phyloP scores from a whole-genome alignment of 2,888 invertebrate genomes.

The Drosophila stalkeri region DNA sequence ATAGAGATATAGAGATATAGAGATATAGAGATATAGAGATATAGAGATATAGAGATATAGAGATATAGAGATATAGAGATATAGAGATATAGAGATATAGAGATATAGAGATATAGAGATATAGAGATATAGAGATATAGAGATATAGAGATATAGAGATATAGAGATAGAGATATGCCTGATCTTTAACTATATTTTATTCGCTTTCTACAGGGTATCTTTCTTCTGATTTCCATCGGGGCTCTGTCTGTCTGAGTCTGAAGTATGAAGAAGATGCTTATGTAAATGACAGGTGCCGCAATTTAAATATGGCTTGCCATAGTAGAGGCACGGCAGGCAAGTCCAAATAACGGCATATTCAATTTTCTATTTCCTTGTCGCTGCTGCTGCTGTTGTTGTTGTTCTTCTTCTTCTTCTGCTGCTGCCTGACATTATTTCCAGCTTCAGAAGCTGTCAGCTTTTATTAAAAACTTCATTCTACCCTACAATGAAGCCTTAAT shows the following conservation, averaged over 20 bases:
- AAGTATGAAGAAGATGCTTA: slow-evolving; percentile 29
- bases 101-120: too few relatives aligned
- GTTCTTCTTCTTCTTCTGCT: background rate
- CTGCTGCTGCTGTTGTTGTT: slow-evolving; percentile 15
- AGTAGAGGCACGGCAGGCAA: background rate
- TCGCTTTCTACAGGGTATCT: background rate
- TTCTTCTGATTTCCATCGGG: background rate
- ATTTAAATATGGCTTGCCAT: slow-evolving; percentile 27
- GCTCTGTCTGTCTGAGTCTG: background rate
- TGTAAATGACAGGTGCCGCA: slow-evolving; percentile 63
- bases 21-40: too few relatives aligned
- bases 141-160: too few relatives aligned
- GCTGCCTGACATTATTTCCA: slow-evolving; percentile 51
- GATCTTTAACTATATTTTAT: too few relatives aligned
- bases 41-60: too few relatives aligned
- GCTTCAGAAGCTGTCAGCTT: slow-evolving; percentile 53
- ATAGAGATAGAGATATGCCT: too few relatives aligned
- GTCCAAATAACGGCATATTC: slow-evolving; percentile 13
- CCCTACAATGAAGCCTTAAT: slow-evolving; percentile 35
- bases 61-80: too few relatives aligned
- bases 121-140: too few relatives aligned
- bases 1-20: too few relatives aligned
- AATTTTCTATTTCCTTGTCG: slow-evolving; percentile 8
- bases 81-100: too few relatives aligned
- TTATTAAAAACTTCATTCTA: slow-evolving; percentile 72